Evolutionary conservation across 64 coral and sea anemone genomes (phyloP), one percentile per base, ranked within the genome.

Genomic region (Hydrozoanthus tunicans): DNA sequence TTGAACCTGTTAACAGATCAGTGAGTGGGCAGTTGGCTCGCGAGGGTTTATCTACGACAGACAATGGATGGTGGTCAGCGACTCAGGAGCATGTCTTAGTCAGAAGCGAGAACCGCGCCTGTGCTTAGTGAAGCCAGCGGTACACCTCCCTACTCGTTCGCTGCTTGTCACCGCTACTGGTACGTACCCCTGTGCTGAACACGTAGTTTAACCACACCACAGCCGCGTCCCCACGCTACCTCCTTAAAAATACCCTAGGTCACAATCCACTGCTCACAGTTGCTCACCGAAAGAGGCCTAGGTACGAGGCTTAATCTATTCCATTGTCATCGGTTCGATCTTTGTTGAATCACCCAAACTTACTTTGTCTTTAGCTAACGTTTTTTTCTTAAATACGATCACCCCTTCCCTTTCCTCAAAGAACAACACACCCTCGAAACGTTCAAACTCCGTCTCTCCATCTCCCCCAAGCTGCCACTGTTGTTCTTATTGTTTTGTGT

Each of bases 81-180:
- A 98, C 7, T 92, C 78, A 61, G 89, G 90, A 52, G 78, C 90
- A 43, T 98, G 92, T 89, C 70, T 98, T 17, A 98, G 94, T 79
- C 96, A 98, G 83, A 98, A 98, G 70, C 64, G 94, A 94, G 94
- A 98, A 57, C 89, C 96, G 79, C 89, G 66, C 15, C 54, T 98
- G 17, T 95, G 96, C 57, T 85, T 95, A 10, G 93, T 98, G 53
- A 91, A 93, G 78, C 96, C 96, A 64, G 62, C 79, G 7, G 43
- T 98, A 76, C 91, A 98, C 94, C 83, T 85, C 13, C n/a, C 14
- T 1, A 78, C 66, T 51, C 52, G 65, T 14, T 53, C 89, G 51
- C 62, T 98, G 9, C 20, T 59, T 17, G 60, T 98, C 9, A 89
- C 83, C 53, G 94, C 96, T 6, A 90, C 94, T 92, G 96, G 96